A percentile compares a stretch with the other conserved stretches of the same genome.
phyloP scores from a whole-genome alignment of 2,888 invertebrate genomes.

The Sipha maydis region DNA sequence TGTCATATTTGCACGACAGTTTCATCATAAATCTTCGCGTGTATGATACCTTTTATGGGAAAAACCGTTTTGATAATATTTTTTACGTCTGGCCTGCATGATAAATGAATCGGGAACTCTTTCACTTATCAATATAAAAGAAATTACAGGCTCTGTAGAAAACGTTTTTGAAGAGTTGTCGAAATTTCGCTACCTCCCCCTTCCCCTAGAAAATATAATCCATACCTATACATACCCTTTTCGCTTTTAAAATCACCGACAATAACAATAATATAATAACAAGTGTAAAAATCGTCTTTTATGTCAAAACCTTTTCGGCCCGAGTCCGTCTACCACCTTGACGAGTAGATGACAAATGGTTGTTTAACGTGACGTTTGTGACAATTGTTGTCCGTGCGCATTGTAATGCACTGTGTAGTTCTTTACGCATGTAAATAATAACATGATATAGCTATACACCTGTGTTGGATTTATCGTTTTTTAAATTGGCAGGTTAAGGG shows the following conservation, averaged over 20 bases:
- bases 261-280: conserved; percentile 13
- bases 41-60: conserved; percentile 20
- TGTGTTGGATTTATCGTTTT: conserved; percentile 54
- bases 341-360: conserved; percentile 55
- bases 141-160: neutral
- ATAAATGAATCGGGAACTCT: conserved; percentile 57
- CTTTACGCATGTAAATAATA: neutral
- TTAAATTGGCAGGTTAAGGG: conserved; percentile 48
- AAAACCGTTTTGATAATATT: conserved; percentile 15
- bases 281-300: conserved; percentile 52
- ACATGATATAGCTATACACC: neutral
- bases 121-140: conserved; percentile 29
- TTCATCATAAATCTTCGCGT: conserved; percentile 43
- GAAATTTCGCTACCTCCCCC: conserved; percentile 23
- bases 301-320: conserved; percentile 36
- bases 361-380: conserved; percentile 47
- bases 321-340: conserved; percentile 7
- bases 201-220: neutral
- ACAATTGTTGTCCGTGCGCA: conserved; percentile 23
- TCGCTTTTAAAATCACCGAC: neutral
- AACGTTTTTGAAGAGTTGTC: conserved; percentile 55
- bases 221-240: neutral
- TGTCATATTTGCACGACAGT: conserved; percentile 53
- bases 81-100: conserved; percentile 29
- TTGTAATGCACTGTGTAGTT: neutral